Conservation (phyloP, 2,888 invertebrate species). For the Aporophyla lueneburgensis region DNA sequence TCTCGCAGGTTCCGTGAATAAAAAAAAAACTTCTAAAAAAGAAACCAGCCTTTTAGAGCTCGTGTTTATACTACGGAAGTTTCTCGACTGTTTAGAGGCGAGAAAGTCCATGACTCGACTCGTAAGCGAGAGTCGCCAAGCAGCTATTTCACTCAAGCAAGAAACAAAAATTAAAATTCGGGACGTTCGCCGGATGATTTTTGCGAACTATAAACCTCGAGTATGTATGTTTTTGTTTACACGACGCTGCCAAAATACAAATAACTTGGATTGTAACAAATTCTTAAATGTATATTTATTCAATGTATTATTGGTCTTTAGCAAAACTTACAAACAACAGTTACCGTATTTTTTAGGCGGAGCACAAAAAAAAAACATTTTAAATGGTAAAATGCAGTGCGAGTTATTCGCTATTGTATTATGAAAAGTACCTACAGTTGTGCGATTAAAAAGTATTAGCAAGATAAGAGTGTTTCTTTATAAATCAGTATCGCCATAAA, state of each 20-base stretch:
- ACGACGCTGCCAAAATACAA: background rate
- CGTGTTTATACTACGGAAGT: background rate
- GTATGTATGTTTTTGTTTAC: background rate
- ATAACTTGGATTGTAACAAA: too few species aligned
- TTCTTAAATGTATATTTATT: too few species aligned
- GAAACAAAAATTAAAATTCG: background rate
- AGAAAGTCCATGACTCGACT: background rate
- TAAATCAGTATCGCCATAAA: too few species aligned
- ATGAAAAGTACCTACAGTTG: too few species aligned
- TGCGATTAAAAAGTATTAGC: too few species aligned
- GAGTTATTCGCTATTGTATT: too few species aligned
- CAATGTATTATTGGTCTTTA: too few species aligned
- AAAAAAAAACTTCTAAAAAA: conserved; percentile 8
- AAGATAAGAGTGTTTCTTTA: too few species aligned
- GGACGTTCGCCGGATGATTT: background rate
- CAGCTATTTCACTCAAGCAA: background rate
- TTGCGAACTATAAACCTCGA: background rate
- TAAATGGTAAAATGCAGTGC: too few species aligned
- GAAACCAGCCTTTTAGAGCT: background rate
- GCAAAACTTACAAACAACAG: too few species aligned
- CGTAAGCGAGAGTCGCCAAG: background rate
- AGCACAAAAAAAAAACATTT: too few species aligned
- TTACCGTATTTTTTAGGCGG: too few species aligned
- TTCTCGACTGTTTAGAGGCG: background rate
- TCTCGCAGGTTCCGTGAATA: conserved; percentile 25